Evolutionary conservation across 1,140 invertebrate species (phyloP).

Genomic region (Drosophila bocki): DNA sequence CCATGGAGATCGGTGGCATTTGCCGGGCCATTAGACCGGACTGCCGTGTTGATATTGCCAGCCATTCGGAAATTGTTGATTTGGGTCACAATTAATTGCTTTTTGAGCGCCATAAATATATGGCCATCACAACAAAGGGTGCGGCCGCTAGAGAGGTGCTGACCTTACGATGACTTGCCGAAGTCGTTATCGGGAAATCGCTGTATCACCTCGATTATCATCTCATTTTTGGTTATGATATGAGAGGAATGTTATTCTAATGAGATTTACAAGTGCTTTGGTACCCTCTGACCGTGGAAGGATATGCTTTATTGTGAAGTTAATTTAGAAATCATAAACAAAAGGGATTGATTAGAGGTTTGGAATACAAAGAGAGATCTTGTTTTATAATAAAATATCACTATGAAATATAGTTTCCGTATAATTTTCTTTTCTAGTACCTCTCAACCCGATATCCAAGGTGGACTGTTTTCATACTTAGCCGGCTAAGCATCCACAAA

Average conservation of each 20-base stretch:
- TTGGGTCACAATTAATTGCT: slow-evolving; percentile 83
- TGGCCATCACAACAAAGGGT: slow-evolving; percentile 77
- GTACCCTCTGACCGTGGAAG: not conserved
- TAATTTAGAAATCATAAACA: not conserved
- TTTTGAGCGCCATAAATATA: slow-evolving; percentile 74
- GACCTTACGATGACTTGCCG: slow-evolving; percentile 40
- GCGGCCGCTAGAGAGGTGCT: slow-evolving; percentile 31
- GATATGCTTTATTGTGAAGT: not conserved
- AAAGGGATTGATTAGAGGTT: not conserved
- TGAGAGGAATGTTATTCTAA: slow-evolving; percentile 8
- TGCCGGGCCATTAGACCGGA: slow-evolving; percentile 65
- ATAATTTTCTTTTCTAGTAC: not conserved
- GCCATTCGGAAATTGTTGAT: slow-evolving; percentile 69
- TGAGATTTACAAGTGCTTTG: slow-evolving; percentile 1
- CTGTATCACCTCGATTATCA: slow-evolving; percentile 12
- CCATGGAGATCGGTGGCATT: slow-evolving; percentile 61
- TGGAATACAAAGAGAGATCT: too few relatives aligned
- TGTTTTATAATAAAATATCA: too few relatives aligned
- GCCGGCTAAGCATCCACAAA: slow-evolving; percentile 3
- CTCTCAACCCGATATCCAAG: not conserved
- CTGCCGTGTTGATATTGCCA: slow-evolving; percentile 49
- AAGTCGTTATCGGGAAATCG: not conserved
- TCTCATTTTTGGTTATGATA: slow-evolving; percentile 17
- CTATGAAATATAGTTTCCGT: not conserved
- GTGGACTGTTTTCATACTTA: slow-evolving; percentile 18